These are phyloP conservation scores for Macrophya annulata DNA, from an alignment of 2,888 invertebrate genomes.

Conservation along the genomic window DNA sequence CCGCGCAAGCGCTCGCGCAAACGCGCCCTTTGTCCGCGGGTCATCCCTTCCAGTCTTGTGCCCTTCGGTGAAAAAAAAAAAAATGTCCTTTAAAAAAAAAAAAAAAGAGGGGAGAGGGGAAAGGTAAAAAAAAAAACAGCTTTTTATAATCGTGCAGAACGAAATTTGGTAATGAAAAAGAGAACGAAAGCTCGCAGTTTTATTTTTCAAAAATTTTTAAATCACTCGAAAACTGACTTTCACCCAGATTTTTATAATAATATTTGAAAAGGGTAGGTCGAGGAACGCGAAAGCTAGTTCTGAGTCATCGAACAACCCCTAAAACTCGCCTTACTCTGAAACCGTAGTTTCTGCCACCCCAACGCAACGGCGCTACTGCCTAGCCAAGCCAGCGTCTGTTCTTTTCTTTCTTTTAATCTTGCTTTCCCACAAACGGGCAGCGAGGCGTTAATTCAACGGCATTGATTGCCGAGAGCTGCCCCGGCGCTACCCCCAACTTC, in stretches of 20 bases:
- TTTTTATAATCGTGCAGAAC: neutral
- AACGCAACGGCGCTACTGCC: neutral
- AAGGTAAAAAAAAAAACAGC: neutral
- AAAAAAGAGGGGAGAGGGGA: neutral
- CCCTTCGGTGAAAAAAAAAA: neutral
- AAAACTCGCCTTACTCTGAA: neutral
- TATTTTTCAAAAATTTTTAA: neutral
- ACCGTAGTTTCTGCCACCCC: slow-evolving; percentile 3
- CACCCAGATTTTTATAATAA: neutral
- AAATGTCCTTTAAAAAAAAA: neutral
- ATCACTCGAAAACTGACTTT: neutral
- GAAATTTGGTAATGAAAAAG: neutral
- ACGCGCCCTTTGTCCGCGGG: slow-evolving; percentile 30
- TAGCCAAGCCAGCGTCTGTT: slow-evolving; percentile 61
- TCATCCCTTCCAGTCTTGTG: neutral
- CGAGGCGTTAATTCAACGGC: slow-evolving; percentile 79
- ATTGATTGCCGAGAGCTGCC: slow-evolving; percentile 77
- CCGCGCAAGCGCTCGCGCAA: slow-evolving; percentile 68
- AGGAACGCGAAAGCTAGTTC: slow-evolving; percentile 9
- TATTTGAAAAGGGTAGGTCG: neutral
- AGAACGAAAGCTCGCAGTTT: too few relatives aligned
- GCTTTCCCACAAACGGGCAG: slow-evolving; percentile 78
- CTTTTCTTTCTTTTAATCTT: slow-evolving; percentile 78
- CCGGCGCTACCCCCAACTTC: slow-evolving; percentile 56
- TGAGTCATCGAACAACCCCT: slow-evolving; percentile 48